These are phyloP conservation scores for Arctopsyche grandis DNA, from an alignment of 1,140 invertebrate species.

Conservation along the genomic window DNA sequence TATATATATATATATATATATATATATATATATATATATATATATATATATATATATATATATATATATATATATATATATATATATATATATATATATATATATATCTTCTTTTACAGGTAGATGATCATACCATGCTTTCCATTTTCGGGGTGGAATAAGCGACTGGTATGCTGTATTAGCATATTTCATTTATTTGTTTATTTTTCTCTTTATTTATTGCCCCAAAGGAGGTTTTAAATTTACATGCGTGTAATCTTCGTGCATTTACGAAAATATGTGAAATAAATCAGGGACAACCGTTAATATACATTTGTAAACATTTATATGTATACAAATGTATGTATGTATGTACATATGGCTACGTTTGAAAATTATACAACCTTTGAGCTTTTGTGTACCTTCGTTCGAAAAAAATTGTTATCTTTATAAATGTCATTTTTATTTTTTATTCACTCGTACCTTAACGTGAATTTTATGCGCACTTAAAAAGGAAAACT, in stretches of 20 bases:
- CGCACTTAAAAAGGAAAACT: not conserved
- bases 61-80: too few species aligned
- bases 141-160: not conserved
- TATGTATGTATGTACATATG: too few species aligned
- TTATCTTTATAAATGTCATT: too few species aligned
- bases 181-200: slow-evolving; percentile 21
- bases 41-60: too few species aligned
- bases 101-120: not conserved
- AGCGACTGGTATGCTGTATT: not conserved
- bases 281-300: not conserved
- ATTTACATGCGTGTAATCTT: not conserved
- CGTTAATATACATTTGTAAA: too few species aligned
- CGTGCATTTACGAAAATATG: not conserved
- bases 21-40: too few species aligned
- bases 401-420: too few species aligned
- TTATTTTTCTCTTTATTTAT: slow-evolving; percentile 8
- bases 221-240: not conserved
- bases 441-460: too few species aligned
- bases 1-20: too few species aligned
- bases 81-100: not conserved
- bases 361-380: not conserved
- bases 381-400: slow-evolving; percentile 11
- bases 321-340: too few species aligned
- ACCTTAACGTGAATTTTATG: not conserved
- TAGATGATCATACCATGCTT: not conserved